Percentiles rank a stretch among this genome's conserved stretches.
These are phyloP conservation scores for Doris montereyensis DNA, from an alignment of 2,888 invertebrate genomes.

Conservation along the genomic window DNA sequence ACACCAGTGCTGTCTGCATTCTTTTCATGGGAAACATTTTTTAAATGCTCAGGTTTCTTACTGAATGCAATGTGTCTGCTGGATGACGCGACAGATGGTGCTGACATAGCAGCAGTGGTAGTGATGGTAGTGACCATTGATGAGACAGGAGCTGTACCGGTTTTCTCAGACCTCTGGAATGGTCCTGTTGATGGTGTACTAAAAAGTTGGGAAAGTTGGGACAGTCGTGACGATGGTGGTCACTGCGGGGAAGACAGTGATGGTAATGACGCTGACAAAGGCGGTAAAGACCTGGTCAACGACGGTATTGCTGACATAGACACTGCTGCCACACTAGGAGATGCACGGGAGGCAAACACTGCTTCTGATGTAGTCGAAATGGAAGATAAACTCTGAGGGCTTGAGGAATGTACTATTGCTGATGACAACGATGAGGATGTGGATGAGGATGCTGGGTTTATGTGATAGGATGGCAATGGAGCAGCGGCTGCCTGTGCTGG, in stretches of 20 bases:
- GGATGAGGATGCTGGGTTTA: too few species aligned
- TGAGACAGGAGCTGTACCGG: too few species aligned
- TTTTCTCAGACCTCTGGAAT: too few species aligned
- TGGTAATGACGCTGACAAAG: background rate
- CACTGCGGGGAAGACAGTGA: background rate
- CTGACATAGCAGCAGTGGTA: background rate
- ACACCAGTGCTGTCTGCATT: conserved; percentile 36
- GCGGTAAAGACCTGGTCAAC: background rate
- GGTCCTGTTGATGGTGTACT: background rate
- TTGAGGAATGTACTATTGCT: too few species aligned
- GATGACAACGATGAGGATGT: too few species aligned
- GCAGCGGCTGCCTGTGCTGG: background rate
- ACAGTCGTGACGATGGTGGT: conserved; percentile 6
- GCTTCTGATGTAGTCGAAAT: too few species aligned
- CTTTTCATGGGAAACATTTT: conserved; percentile 33
- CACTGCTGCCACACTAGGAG: too few species aligned
- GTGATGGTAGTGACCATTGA: background rate
- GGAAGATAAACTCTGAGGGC: too few species aligned
- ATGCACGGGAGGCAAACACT: too few species aligned
- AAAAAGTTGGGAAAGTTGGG: background rate
- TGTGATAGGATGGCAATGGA: background rate
- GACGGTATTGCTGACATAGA: conserved; percentile 16
- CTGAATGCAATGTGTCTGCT: background rate
- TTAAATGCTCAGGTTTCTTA: conserved; percentile 9
- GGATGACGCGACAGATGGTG: background rate